Percentiles rank a stretch among this genome's conserved stretches.
These are phyloP conservation scores for Callipepla californica DNA, from an alignment of 2,113 vertebrate species.

Conservation along the genomic window DNA sequence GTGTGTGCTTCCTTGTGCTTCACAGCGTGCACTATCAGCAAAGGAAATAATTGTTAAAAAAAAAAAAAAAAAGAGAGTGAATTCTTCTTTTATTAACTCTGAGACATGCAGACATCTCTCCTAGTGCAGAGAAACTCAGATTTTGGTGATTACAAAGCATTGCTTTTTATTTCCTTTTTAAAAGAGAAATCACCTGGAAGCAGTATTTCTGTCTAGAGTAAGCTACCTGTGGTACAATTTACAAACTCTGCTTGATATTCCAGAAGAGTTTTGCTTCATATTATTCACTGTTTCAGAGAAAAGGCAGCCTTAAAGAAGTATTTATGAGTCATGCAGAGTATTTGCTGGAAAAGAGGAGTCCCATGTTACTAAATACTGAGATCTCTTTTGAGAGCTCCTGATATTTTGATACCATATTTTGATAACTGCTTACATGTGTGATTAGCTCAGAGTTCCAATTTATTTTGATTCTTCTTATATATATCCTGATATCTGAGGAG, in stretches of 20 bases:
- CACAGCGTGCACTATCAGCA: neutral
- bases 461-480: neutral
- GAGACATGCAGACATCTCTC: neutral
- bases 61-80: neutral
- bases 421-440: neutral
- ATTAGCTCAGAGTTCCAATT: neutral
- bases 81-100: neutral
- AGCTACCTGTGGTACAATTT: neutral
- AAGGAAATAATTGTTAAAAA: neutral
- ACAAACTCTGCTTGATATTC: neutral
- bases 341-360: neutral
- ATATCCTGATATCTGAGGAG: neutral
- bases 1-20: neutral
- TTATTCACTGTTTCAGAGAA: neutral
- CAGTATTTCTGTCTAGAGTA: neutral
- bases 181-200: neutral
- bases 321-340: neutral
- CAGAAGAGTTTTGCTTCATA: neutral
- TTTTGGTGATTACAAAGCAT: neutral
- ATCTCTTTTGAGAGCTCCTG: neutral
- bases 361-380: neutral
- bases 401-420: neutral
- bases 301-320: neutral
- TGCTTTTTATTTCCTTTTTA: neutral
- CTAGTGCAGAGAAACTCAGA: neutral